phyloP scores from a whole-genome alignment of 2,888 invertebrate genomes.

The Cephus rjabovi region DNA sequence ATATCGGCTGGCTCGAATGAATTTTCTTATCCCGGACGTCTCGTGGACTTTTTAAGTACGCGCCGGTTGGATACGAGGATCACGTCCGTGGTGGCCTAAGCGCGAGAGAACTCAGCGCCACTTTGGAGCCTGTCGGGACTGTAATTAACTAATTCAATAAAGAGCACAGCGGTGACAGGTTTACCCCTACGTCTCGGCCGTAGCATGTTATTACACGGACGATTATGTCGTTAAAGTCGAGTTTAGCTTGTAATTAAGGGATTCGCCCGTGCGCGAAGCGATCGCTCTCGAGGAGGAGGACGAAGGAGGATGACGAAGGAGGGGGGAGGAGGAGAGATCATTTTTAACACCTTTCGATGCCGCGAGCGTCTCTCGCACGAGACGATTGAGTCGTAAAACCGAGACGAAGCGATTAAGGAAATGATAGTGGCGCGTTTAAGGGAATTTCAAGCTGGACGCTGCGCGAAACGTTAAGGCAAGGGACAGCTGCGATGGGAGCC shows the following conservation, averaged over 20 bases:
- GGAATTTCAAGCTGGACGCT: no score
- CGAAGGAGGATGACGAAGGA: neutral
- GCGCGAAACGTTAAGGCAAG: no score
- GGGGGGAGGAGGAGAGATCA: no score
- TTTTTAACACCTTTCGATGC: conserved; percentile 7
- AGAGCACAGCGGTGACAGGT: conserved; percentile 48
- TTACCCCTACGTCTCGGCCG: conserved; percentile 33
- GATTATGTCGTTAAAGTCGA: conserved; percentile 49
- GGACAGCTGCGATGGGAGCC: no score
- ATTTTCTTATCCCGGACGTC: neutral
- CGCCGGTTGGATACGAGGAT: neutral
- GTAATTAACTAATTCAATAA: conserved; percentile 49
- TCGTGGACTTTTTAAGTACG: neutral
- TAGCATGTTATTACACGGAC: conserved; percentile 46
- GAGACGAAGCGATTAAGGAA: neutral
- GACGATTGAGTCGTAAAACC: conserved; percentile 42
- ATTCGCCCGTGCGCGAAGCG: conserved; percentile 30
- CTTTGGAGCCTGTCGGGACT: neutral
- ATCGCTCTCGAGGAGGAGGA: neutral
- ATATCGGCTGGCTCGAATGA: neutral
- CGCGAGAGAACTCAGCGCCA: conserved; percentile 3
- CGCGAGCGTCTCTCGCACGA: neutral
- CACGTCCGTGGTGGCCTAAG: neutral
- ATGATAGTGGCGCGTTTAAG: no score
- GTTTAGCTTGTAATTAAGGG: conserved; percentile 47